phyloP scores from a whole-genome alignment of 2,113 vertebrate genomes.

The Tylochromis polylepis region DNA sequence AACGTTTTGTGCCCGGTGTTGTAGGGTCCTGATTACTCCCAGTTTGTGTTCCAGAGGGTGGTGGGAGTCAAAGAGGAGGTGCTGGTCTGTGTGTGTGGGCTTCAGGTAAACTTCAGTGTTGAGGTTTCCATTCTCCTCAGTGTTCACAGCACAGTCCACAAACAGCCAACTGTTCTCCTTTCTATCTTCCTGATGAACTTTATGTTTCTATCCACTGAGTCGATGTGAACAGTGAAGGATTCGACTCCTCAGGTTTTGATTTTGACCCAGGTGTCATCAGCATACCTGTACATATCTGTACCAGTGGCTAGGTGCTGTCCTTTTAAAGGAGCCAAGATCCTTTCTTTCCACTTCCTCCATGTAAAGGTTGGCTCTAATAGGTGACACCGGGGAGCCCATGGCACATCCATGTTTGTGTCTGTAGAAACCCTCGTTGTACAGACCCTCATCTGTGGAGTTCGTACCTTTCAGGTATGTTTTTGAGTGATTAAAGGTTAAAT shows the following conservation, averaged over 20 bases:
- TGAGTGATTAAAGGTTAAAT: not conserved
- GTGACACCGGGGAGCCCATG: no score
- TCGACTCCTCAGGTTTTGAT: no score
- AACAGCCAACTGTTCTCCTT: not conserved
- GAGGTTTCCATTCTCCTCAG: not conserved
- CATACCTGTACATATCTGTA: no score
- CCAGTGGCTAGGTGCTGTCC: no score
- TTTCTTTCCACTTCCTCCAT: no score
- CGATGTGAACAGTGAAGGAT: not conserved
- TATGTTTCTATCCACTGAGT: not conserved
- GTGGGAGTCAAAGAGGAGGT: not conserved
- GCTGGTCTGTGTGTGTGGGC: not conserved
- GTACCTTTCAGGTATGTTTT: not conserved
- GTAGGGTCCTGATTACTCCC: not conserved
- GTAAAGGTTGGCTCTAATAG: no score
- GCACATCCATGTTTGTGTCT: no score
- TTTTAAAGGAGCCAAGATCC: no score
- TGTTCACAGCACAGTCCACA: no score
- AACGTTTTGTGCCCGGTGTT: not conserved
- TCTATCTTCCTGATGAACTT: not conserved
- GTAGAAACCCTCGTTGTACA: not conserved
- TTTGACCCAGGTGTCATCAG: no score
- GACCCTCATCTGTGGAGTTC: not conserved
- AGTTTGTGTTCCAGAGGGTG: not conserved
- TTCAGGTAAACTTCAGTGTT: not conserved